Conservation (phyloP, 1,140 invertebrate genomes). For the Drosophila saltans region DNA sequence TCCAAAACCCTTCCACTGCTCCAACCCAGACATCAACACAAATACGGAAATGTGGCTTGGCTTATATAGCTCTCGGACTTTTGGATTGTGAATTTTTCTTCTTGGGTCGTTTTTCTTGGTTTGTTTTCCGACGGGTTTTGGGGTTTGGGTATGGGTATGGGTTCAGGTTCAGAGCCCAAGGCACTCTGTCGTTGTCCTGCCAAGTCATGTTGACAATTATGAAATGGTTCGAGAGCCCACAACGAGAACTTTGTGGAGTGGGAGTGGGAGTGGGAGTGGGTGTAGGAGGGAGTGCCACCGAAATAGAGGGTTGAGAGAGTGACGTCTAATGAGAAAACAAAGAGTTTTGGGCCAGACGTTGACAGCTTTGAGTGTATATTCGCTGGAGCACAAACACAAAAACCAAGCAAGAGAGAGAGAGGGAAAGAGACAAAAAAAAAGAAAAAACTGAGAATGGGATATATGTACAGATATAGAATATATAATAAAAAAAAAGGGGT, state of each 20-base stretch:
- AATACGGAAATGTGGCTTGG: slow-evolving; percentile 53
- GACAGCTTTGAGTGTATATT: slow-evolving; percentile 42
- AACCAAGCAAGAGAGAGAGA: too few relatives aligned
- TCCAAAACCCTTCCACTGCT: background rate
- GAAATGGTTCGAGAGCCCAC: slow-evolving; percentile 26
- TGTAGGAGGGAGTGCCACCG: background rate
- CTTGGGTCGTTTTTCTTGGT: slow-evolving; percentile 32
- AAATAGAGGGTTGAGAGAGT: slow-evolving; percentile 9
- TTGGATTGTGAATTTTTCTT: slow-evolving; percentile 23
- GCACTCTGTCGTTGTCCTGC: slow-evolving; percentile 20
- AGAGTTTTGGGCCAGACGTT: slow-evolving; percentile 42
- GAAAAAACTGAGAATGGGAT: background rate
- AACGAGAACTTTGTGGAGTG: background rate
- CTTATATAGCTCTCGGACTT: slow-evolving; percentile 9
- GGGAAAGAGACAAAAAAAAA: background rate
- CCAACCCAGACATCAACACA: slow-evolving; percentile 36
- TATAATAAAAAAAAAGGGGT: slow-evolving; percentile 5
- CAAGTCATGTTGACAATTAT: slow-evolving; percentile 62
- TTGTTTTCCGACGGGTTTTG: slow-evolving; percentile 1
- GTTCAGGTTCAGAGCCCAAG: slow-evolving; percentile 25
- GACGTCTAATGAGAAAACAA: slow-evolving; percentile 69
- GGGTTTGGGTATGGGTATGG: background rate
- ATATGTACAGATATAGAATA: slow-evolving; percentile 3
- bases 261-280: background rate
- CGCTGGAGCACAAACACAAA: background rate